Base-by-base conservation (phyloP, 2,888 invertebrate genomes). In the Linhomoeus sp. region DNA sequence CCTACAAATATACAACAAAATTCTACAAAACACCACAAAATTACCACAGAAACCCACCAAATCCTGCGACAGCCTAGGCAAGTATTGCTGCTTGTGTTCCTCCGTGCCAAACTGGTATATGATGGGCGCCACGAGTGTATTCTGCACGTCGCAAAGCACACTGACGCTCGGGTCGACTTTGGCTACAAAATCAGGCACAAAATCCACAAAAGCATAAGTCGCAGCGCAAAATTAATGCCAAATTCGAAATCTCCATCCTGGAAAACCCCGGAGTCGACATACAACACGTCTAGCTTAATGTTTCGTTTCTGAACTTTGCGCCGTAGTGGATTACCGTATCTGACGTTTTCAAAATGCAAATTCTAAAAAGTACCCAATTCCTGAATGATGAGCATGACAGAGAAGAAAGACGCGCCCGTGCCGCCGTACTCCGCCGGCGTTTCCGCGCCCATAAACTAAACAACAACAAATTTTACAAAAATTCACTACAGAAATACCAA, bases 131-230 rank as follows among this genome's bases (percentile, higher is more conserved):
- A 88, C 80, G 33, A 94, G 72, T 0, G 92, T 92, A 64, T 92
- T 94, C 66, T 94, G 94, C 51, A 94, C 81, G 64, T 92, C 92
- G 5, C 86, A 82, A 45, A 81, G 73, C 0, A 85, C 81, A 19
- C 79, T 80, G 0, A 92, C 80, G 0, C 87, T 75, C 0, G 88
- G 81, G 67, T 92, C 90, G 7, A 88, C 81, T 15, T 86, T 81
- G 1, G 90, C 81, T n/a, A n/a, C n/a, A n/a, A n/a, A n/a, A n/a
- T n/a, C n/a, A n/a, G n/a, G n/a, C n/a, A n/a, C n/a, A n/a, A n/a
- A n/a, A n/a, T n/a, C n/a, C n/a, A n/a, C n/a, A n/a, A n/a, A n/a
- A n/a, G n/a, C n/a, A n/a, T n/a, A n/a, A n/a, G n/a, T n/a, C n/a
- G n/a, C n/a, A n/a, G n/a, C n/a, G n/a, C n/a, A n/a, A n/a, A n/a